Percentiles rank a stretch among this genome's conserved stretches.
These are phyloP conservation scores for Hypena proboscidalis DNA, from an alignment of 2,888 invertebrate species.

Conservation along the genomic window DNA sequence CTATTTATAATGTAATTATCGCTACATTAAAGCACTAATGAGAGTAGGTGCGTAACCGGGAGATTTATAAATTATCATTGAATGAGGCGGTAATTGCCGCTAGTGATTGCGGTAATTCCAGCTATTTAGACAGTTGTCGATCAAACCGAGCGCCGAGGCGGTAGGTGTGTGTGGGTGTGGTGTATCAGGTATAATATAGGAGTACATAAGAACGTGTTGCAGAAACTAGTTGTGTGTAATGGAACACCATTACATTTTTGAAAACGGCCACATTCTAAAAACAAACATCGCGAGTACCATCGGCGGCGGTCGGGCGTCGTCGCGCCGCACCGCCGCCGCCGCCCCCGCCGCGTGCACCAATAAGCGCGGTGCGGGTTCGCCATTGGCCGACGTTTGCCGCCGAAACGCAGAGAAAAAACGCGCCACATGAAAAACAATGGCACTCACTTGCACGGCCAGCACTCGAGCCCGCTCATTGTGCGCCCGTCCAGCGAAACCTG, in stretches of 20 bases:
- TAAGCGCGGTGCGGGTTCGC: conserved; percentile 50
- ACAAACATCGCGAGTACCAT: conserved; percentile 55
- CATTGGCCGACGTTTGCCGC: conserved; percentile 63
- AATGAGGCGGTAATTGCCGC: conserved; percentile 1
- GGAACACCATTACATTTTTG: conserved; percentile 43
- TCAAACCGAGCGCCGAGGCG: neutral
- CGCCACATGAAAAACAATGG: conserved; percentile 76
- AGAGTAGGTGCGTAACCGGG: neutral
- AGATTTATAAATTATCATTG: conserved; percentile 1
- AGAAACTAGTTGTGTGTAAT: conserved; percentile 8
- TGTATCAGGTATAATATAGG: neutral
- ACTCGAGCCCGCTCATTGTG: conserved; percentile 60
- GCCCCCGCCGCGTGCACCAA: conserved; percentile 66
- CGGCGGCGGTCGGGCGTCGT: conserved; percentile 38
- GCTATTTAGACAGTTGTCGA: neutral
- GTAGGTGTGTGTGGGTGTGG: neutral
- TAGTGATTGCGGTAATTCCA: neutral
- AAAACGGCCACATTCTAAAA: conserved; percentile 58
- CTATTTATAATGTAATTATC: neutral
- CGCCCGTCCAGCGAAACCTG: conserved; percentile 41
- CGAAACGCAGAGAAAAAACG: conserved; percentile 64
- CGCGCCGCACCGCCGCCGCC: conserved; percentile 42
- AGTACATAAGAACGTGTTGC: neutral
- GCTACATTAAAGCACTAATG: neutral
- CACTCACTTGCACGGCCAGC: conserved; percentile 64